A percentile compares a stretch with the other conserved stretches of the same genome.
Conservation (phyloP, 2,113 vertebrate species). For the Protobothrops mucrosquamatus region DNA sequence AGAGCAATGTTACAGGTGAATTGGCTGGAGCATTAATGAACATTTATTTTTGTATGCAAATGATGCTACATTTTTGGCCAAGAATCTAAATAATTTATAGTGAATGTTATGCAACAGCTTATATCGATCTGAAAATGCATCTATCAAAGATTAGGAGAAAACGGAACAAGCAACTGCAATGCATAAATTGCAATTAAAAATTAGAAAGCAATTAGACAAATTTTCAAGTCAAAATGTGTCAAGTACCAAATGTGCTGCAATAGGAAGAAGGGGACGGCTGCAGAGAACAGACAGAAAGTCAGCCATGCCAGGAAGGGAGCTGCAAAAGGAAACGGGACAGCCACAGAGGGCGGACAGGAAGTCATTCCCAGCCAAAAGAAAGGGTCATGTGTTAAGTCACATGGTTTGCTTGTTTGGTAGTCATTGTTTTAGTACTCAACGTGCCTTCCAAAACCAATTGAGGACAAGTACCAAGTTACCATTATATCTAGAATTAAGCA, state of each 20-base stretch:
- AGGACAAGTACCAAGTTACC: background rate
- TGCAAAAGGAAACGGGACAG: background rate
- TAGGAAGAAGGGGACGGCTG: background rate
- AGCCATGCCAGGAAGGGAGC: background rate
- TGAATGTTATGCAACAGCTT: no score
- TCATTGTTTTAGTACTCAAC: background rate
- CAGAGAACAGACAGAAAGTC: background rate
- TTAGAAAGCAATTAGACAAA: no score
- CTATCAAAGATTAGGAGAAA: no score
- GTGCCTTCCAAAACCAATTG: background rate
- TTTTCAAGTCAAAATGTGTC: no score
- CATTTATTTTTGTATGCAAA: no score
- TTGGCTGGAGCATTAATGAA: no score
- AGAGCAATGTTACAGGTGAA: no score
- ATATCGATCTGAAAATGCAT: no score
- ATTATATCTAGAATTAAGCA: background rate
- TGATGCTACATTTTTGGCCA: no score
- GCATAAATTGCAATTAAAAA: no score
- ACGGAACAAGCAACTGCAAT: no score
- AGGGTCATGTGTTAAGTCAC: background rate
- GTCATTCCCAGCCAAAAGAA: background rate
- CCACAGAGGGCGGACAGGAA: background rate
- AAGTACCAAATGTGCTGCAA: background rate
- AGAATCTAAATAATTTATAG: no score
- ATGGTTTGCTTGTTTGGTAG: background rate